Percentiles rank a stretch among this genome's conserved stretches.
Conservation (phyloP, 2,888 invertebrate genomes). For the Agrochola lota region DNA sequence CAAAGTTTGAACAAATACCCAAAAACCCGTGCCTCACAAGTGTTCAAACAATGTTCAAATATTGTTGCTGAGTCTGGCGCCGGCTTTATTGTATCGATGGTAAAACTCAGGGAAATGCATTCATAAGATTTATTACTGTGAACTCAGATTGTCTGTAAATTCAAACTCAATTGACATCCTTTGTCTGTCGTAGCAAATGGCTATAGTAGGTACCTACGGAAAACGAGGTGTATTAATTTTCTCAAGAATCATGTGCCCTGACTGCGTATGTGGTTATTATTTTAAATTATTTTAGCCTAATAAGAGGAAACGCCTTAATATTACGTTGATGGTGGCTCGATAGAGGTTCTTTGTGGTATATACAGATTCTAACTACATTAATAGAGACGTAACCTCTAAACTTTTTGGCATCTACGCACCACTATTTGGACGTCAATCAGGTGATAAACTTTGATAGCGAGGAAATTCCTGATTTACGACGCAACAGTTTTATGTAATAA, state of each 20-base stretch:
- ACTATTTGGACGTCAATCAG: conserved; percentile 51
- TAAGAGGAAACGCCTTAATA: background rate
- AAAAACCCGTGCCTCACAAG: background rate
- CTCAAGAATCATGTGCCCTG: background rate
- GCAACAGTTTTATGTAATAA: conserved; percentile 47
- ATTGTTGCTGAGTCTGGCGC: too few species aligned
- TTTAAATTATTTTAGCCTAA: background rate
- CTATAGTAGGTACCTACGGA: background rate
- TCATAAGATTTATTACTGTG: background rate
- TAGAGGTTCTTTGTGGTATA: background rate
- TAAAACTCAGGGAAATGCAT: background rate
- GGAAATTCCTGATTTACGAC: conserved; percentile 57
- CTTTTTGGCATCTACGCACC: conserved; percentile 31
- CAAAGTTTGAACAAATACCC: background rate
- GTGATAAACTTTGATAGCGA: conserved; percentile 56
- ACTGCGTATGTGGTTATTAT: background rate
- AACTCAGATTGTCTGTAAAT: background rate
- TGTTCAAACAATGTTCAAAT: background rate
- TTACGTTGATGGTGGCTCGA: background rate
- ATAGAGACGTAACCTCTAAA: conserved; percentile 29
- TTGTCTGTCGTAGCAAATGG: background rate
- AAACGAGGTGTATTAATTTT: background rate
- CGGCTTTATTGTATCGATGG: background rate
- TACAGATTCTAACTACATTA: conserved; percentile 11
- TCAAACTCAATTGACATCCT: background rate